A percentile compares a stretch with the other conserved stretches of the same genome.
phyloP scores from a whole-genome alignment of 1,140 invertebrate species.

The Danaus plexippus region DNA sequence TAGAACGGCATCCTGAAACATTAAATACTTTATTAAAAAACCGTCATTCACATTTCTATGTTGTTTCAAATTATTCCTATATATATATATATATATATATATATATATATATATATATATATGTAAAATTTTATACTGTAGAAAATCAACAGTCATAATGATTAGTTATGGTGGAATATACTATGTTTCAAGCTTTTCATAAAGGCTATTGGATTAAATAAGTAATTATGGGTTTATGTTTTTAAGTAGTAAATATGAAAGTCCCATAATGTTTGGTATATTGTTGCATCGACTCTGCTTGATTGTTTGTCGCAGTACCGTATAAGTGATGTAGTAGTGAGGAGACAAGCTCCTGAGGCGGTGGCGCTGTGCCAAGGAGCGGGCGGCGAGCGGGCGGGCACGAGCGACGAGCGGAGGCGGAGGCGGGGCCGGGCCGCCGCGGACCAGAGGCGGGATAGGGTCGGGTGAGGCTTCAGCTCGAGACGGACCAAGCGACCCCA shows the following conservation, averaged over 20 bases:
- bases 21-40: neutral
- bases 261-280: too few species aligned
- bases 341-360: slow-evolving; percentile 81
- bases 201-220: too few species aligned
- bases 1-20: slow-evolving; percentile 60
- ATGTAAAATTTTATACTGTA: too few species aligned
- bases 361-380: slow-evolving; percentile 80
- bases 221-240: neutral
- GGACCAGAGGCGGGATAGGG: slow-evolving; percentile 77
- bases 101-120: too few species aligned
- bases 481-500: slow-evolving; percentile 77
- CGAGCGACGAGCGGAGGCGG: slow-evolving; percentile 78
- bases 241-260: neutral
- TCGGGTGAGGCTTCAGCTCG: slow-evolving; percentile 90
- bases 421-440: slow-evolving; percentile 78
- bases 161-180: too few species aligned
- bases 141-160: too few species aligned
- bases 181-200: too few species aligned
- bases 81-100: slow-evolving; percentile 31
- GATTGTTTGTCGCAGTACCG: slow-evolving; percentile 32
- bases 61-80: neutral
- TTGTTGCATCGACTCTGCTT: too few species aligned
- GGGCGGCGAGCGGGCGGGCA: slow-evolving; percentile 81
- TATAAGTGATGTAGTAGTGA: slow-evolving; percentile 79
- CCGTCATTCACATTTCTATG: too few species aligned